phyloP scores from a whole-genome alignment of 1,140 invertebrate species.

The Sinella curviseta region DNA sequence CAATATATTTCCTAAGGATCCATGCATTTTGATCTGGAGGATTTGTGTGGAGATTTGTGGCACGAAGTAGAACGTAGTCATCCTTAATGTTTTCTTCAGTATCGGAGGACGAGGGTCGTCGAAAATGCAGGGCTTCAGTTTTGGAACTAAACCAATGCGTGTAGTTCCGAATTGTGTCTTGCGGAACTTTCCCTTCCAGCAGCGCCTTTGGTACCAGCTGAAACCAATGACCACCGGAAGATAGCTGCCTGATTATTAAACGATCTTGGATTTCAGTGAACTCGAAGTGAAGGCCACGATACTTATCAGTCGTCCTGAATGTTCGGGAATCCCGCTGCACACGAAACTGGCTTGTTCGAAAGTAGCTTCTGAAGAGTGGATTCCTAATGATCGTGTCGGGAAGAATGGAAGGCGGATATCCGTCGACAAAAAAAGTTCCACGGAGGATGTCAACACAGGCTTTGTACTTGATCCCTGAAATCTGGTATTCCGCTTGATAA shows the following conservation, averaged over 20 bases:
- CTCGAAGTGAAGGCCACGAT: neutral
- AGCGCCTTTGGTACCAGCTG: neutral
- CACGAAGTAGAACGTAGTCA: neutral
- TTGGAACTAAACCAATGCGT: neutral
- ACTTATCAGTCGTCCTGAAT: neutral
- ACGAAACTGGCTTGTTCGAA: neutral
- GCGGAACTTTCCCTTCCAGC: neutral
- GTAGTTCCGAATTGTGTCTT: neutral
- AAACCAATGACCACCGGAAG: no score
- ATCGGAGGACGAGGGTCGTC: neutral
- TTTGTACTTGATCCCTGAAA: no score
- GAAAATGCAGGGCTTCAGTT: no score
- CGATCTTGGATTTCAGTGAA: neutral
- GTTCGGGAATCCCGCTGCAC: neutral
- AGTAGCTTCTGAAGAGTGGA: neutral
- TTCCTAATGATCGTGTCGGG: neutral
- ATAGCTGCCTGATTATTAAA: neutral
- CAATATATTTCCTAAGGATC: no score
- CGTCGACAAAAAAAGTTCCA: neutral
- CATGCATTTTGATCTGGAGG: no score
- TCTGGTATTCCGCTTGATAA: no score
- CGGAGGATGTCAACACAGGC: neutral
- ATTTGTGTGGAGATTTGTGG: no score
- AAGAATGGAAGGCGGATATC: neutral
- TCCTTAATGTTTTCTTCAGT: neutral